Base-by-base conservation (phyloP, 2,797 vertebrate species). In the Chrysocyon brachyurus region DNA sequence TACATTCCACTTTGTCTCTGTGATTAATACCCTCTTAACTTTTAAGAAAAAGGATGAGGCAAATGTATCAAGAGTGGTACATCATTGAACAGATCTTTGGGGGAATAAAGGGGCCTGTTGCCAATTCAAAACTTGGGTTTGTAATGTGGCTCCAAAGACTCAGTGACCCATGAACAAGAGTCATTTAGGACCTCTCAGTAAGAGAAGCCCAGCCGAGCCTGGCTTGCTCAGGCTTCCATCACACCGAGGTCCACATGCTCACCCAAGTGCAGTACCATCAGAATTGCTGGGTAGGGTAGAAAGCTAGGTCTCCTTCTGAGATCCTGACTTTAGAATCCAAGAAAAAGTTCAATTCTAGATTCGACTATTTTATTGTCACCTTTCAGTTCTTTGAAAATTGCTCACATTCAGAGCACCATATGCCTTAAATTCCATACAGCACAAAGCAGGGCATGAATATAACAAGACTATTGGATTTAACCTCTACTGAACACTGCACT, bases 381-480 rank as follows among this genome's bases (percentile, higher is more conserved):
- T 79, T 78, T 86, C 52, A 85, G 73, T 59, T 66, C 14, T 89
- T 8, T 40, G 49, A 79, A 92, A 85, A 89, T 49, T 57, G 22
- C 72, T 86, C 56, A 57, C 24, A 31, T 14, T 16, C 22, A 90
- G 54, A 21, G 21, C 24, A n/a, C 54, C 75, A 59, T 5, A 61
- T 63, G 22, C 1, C 54, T 89, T 84, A 28, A 61, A 70, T 72
- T 28, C 21, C n/a, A 3, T 10, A 33, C 0, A 19, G 26, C 61
- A 46, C 12, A 52, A 75, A 52, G 11, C 31, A 68, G 24, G 16
- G 21, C 7, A 5, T n/a, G 68, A 83, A 66, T 2, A 26, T 3
- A 75, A 12, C 31, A 14, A 16, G 46, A 40, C 3, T 12, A 31
- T 0, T 22, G 33, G 75, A 40, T 83, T 59, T 52, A n/a, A 16